Evolutionary conservation across 2,888 invertebrate species (phyloP), one percentile per base, ranked within the genome.

Genomic region (Drosophila lutescens): DNA sequence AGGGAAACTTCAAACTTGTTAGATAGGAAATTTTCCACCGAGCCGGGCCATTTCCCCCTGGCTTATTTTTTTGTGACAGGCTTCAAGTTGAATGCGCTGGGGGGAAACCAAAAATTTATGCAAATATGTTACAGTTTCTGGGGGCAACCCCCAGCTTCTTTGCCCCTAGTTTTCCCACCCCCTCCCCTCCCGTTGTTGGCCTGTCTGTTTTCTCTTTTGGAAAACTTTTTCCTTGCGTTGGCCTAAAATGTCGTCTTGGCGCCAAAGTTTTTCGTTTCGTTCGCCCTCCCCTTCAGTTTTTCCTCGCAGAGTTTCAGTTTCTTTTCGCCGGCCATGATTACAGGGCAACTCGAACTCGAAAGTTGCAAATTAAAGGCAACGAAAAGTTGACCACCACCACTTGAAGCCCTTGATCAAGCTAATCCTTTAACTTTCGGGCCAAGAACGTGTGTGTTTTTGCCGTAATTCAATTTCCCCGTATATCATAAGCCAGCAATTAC

Each of bases 281-380:
- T 38, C 46, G 15, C 15, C 41, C 13, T 10, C 23, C 51, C 9
- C 34, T 12, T 20, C 36, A 63, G 26, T 32, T 38, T 56, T 46
- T 38, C 44, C 15, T 13, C 9, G 12, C 2, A 49, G 62, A 63
- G 47, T 60, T 60, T 61, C 32, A 40, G 30, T 41, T 36, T 50
- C 30, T 62, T 60, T 60, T 60, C 30, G 30, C 77, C 79, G 55
- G 67, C 74, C 62, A 86, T 82, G 86, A 86, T 82, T 86, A 82
- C 83, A 79, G 76, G 74, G 71, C 74, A 76, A 68, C 72, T 77
- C 36, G 49, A 76, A 68, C 72, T 77, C 36, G 49, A 76, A 76
- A 77, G 68, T 82, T 79, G 73, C 73, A 76, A 79, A 83, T 86
- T 82, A 83, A 82, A 83, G 77, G 71, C 72, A 74, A 40, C 38